Evolutionary conservation across 1,140 invertebrate genomes (phyloP).

Genomic region (Chlorops oryzae): DNA sequence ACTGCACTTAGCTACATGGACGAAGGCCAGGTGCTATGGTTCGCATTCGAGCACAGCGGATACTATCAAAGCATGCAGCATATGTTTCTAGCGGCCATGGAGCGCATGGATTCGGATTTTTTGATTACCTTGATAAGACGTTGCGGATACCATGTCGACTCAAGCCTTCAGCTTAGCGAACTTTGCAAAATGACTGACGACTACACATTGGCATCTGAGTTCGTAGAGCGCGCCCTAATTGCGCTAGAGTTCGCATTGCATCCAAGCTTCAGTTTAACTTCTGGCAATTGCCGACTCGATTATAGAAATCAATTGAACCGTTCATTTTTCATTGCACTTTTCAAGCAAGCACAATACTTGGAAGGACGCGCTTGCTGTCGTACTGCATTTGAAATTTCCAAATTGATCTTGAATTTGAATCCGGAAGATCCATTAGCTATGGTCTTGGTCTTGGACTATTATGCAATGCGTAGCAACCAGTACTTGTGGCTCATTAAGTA

Average conservation of each 20-base stretch:
- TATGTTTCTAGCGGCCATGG: slow-evolving; percentile 70
- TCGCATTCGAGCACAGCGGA: slow-evolving; percentile 72
- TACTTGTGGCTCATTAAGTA: slow-evolving; percentile 77
- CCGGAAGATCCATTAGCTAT: slow-evolving; percentile 82
- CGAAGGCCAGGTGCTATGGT: slow-evolving; percentile 54
- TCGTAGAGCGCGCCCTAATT: slow-evolving; percentile 72
- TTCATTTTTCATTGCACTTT: slow-evolving; percentile 73
- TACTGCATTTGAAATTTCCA: slow-evolving; percentile 74
- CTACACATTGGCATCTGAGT: slow-evolving; percentile 67
- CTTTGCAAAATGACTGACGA: slow-evolving; percentile 73
- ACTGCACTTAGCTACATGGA: not conserved
- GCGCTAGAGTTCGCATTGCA: slow-evolving; percentile 75
- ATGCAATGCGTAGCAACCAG: slow-evolving; percentile 74
- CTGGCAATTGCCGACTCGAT: slow-evolving; percentile 69
- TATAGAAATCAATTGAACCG: slow-evolving; percentile 82
- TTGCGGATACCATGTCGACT: slow-evolving; percentile 76
- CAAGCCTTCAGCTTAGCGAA: slow-evolving; percentile 79
- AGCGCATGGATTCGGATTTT: slow-evolving; percentile 74
- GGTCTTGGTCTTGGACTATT: slow-evolving; percentile 78
- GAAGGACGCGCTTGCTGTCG: slow-evolving; percentile 74
- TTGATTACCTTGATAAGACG: slow-evolving; percentile 73
- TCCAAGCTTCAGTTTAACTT: slow-evolving; percentile 70
- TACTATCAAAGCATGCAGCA: slow-evolving; percentile 71
- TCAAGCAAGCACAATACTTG: slow-evolving; percentile 77
- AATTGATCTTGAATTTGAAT: slow-evolving; percentile 71